Evolutionary conservation across 2,797 vertebrate genomes (phyloP), one percentile per base, ranked within the genome.

Genomic region (Zenarchopterus dispar): DNA sequence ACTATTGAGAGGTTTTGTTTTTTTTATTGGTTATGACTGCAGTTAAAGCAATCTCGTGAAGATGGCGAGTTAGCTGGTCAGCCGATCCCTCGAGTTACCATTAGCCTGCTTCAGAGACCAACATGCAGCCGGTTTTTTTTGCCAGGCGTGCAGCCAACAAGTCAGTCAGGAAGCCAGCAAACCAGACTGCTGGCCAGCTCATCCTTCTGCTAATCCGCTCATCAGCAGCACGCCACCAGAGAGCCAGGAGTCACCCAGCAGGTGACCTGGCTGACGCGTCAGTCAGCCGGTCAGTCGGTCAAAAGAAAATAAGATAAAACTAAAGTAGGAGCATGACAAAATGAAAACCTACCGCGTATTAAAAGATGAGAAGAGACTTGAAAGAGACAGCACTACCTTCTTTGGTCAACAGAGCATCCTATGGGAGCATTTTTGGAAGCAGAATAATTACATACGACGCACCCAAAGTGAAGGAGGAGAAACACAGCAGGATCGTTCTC

Each of bases 371-470:
- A 24, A 52, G 9, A 41, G 19, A 62, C 62, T 46, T 6, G 21
- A 22, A 5, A 16, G 21, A 47, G 28, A 62, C 56, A 47, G 26
- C 9, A 24, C 36, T 5, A 2, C 43, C 62, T 57, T 39, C 42
- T 61, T 5, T 26, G 65, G 51, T 69, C 51, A 31, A 47, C 21
- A 23, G 17, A 67, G 15, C 46, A 51, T 64, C 75, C 39, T 66
- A 2, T 26, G 67, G 67, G 62, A 75, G 49, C 53, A 2, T 70
- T 75, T 78, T 56, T 71, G 73, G 69, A 82, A 73, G 48, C 8
- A 66, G 67, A 39, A 8, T 81, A 81, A 87, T 87, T 80, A 84
- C 72, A 85, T 78, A 69, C 17, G 10, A 36, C 0, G 61, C 15
- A 22, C 48, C 56, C 66, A 33, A 41, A 72, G 43, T 4, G 44